Conservation (phyloP, 2,113 vertebrate species). For the Hippocampus guttulatus region DNA sequence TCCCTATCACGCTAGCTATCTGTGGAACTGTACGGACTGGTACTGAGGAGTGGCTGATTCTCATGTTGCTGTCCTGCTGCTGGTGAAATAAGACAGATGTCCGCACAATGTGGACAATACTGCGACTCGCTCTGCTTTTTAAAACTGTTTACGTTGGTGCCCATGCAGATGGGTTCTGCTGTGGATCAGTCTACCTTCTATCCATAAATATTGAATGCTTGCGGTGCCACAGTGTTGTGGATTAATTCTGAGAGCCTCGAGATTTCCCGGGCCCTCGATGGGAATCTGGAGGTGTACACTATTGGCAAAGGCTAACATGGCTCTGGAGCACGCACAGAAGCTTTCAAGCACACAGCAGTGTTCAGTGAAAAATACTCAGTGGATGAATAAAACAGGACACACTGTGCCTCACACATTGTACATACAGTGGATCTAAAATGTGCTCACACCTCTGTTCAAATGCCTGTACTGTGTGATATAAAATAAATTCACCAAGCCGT, state of each 20-base stretch:
- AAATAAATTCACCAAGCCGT: too few relatives aligned
- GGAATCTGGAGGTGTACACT: background rate
- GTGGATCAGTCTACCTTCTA: slow-evolving; percentile 28
- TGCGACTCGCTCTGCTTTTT: background rate
- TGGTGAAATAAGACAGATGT: slow-evolving; percentile 25
- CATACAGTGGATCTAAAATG: background rate
- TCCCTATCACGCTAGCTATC: background rate
- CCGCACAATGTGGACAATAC: background rate
- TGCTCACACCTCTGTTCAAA: background rate
- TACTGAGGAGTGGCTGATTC: background rate
- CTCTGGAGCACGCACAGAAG: background rate
- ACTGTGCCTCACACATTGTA: background rate
- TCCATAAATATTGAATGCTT: slow-evolving; percentile 41
- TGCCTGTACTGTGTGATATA: background rate
- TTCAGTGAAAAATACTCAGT: background rate
- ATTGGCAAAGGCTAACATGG: background rate
- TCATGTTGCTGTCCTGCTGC: slow-evolving; percentile 11
- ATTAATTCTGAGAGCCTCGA: slow-evolving; percentile 33
- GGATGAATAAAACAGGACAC: background rate
- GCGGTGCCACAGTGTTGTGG: slow-evolving; percentile 44
- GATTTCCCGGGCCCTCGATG: slow-evolving; percentile 17
- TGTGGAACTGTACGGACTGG: background rate
- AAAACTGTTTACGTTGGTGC: slow-evolving; percentile 29
- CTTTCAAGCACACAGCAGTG: slow-evolving; percentile 7
- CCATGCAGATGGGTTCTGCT: slow-evolving; percentile 26